Evolutionary conservation across 1,140 invertebrate species (phyloP).

Genomic region (Cyclargus thomasi): DNA sequence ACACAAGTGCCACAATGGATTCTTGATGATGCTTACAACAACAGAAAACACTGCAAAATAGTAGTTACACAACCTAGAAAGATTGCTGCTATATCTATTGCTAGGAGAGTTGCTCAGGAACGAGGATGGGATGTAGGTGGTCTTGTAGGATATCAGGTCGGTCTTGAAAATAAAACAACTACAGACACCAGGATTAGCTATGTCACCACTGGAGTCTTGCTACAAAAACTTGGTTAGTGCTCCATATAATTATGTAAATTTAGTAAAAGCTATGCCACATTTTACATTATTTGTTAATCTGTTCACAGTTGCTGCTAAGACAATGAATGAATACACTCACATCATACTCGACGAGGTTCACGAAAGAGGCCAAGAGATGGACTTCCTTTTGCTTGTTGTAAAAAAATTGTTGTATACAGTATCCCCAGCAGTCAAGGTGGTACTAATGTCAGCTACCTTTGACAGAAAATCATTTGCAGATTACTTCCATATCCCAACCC

Average conservation of each 20-base stretch:
- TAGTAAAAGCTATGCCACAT: too few species aligned
- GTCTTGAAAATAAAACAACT: slow-evolving; percentile 74
- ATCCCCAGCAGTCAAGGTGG: slow-evolving; percentile 82
- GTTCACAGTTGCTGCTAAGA: slow-evolving; percentile 56
- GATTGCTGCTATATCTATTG: slow-evolving; percentile 89
- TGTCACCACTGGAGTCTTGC: slow-evolving; percentile 88
- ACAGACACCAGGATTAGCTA: slow-evolving; percentile 88
- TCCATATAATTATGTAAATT: background rate
- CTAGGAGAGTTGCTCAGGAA: slow-evolving; percentile 86
- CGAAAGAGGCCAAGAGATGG: slow-evolving; percentile 94
- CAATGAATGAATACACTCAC: slow-evolving; percentile 86
- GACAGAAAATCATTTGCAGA: slow-evolving; percentile 82
- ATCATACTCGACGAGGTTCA: slow-evolving; percentile 97
- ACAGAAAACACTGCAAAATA: slow-evolving; percentile 83
- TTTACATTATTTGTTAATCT: slow-evolving; percentile 13
- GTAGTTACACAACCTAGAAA: slow-evolving; percentile 91
- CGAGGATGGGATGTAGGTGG: slow-evolving; percentile 84
- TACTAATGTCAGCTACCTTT: slow-evolving; percentile 93
- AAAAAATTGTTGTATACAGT: slow-evolving; percentile 86
- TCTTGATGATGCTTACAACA: slow-evolving; percentile 81
- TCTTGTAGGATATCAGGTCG: slow-evolving; percentile 88
- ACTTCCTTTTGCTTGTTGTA: slow-evolving; percentile 91
- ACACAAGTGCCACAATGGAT: slow-evolving; percentile 94
- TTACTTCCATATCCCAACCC: slow-evolving; percentile 80
- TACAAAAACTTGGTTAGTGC: slow-evolving; percentile 83